Evolutionary conservation across 92 coral and sea anemone species (phyloP), one percentile per base, ranked within the genome.

Genomic region (Anthopleura xanthogrammica): DNA sequence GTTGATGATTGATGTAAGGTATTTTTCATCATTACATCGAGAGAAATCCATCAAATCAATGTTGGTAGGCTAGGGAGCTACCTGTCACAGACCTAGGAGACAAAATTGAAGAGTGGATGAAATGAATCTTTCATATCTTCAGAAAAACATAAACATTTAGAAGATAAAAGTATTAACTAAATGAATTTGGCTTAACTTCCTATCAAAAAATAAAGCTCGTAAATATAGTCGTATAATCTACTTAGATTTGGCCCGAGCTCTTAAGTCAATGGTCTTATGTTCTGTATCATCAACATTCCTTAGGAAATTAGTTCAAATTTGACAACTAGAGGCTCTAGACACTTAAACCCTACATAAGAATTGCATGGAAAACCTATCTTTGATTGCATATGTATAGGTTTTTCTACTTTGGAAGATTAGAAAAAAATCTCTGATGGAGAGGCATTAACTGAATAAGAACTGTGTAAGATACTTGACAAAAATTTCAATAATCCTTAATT

Each of bases 131-230:
- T 40, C 58, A 70, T 66, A 81, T 81, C 84, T 70, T 12, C 57
- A 81, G 56, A 81, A 66, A 68, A 81, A 70, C 84, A 81, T 80
- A 81, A 81, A 81, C 84, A 81, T 68, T 23, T 60, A 79, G 74
- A 3, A 81, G 77, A 66, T 81, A 70, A 81, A 81, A 9, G 77
- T 42, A 81, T 81, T 62, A 60, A 39, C 83, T 20, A 80, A 80
- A 64, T 81, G 74, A 81, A 81, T 81, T 81, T 12, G 57, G 84
- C 65, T 70, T 64, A 80, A 16, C 75, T 48, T 46, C 84, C 75
- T 81, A 68, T 66, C 75, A 81, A 29, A 77, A 52, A 77, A 55
- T 23, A 77, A 50, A 81, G 75, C 77, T 48, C n/a, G 77, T 70
- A 68, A 66, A 23, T 43, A 43, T n/a, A 81, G 84, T 9, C 39